Base-by-base conservation (phyloP, 2,113 vertebrate genomes). In the Pomatostomus ruficeps region DNA sequence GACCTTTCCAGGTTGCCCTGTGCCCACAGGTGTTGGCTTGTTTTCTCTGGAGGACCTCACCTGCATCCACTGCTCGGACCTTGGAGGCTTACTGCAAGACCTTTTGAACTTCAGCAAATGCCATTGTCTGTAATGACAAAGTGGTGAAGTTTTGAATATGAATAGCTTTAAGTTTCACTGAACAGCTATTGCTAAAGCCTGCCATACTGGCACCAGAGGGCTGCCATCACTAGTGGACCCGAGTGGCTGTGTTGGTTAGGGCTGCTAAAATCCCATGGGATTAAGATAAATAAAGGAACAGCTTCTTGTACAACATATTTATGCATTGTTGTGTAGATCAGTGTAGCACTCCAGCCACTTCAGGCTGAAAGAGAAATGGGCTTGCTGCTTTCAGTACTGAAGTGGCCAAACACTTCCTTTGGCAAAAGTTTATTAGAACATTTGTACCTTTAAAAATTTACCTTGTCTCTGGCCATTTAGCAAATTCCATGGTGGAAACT, bases 291-390 rank as follows among this genome's bases (percentile, higher is more conserved):
- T 8, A n/a, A 68, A 86, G 33, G 10, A 73, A n/a, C 11, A 75
- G 8, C 12, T 73, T 36, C 72, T 51, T 17, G 10, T 43, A 7
- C 4, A 33, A 10, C 10, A 13, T 23, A 12, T 45, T 87, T 42
- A 49, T 83, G 54, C 8, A 3, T 7, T 83, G n/a, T 0, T 0
- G 5, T 14, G 31, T 14, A 4, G 9, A 21, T 70, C 63, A 49
- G 11, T 10, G 59, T 17, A 66, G 23, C 18, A 7, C 46, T 23
- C 6, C 0, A 21, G 33, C 31, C 9, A 5, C 42, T 45, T 58
- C 18, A 70, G n/a, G 33, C 36, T 80, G 38, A 49, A 33, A 66
- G 35, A 66, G 75, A 52, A 92, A 48, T 36, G 23, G 17, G 14
- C 25, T 38, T 6, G 1, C 31, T 76, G 25, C 46, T 83, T 80